Evolutionary conservation across 2,797 vertebrate species (phyloP), one percentile per base, ranked within the genome.

Genomic region (Tinamus major): DNA sequence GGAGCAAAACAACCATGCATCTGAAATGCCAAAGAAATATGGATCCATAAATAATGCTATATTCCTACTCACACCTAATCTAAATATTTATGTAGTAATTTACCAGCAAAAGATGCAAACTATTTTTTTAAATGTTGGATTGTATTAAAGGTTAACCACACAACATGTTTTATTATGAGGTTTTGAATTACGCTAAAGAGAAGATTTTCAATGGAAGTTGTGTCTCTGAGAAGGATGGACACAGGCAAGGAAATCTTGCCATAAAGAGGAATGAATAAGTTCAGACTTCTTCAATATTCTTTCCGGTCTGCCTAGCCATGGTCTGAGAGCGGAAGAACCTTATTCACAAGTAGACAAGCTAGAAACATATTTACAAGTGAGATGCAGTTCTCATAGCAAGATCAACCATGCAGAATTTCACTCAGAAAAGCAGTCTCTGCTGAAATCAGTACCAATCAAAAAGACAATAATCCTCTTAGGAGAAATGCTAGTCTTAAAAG

Each of bases 51-150:
- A 96, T 95, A 96, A 96, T 84, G 93, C 74, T 51, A 67, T 84
- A 80, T 96, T 95, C 79, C 84, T 94, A 87, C 85, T 95, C 37
- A 5, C 77, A 94, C 93, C 84, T 95, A 96, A 96, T 96, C 93
- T 97, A 95, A 97, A 96, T 96, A 96, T 96, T 96, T 96, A 95
- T 97, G 89, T 93, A 86, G 87, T 84, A 95, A 97, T 95, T 96
- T 94, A 95, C 90, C 81, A 90, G 90, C 70, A 93, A 95, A 96
- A 95, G 76, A 94, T 93, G 94, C 89, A 95, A 97, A 96, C 78
- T 94, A 87, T 80, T 94, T 74, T 90, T 42, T 96, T 94, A 93
- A 96, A 97, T 95, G 93, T 89, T 96, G 94, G 85, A 87, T 58
- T 80, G 92, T 90, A 92, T 80, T 94, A 96, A 95, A 96, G 95